phyloP scores from a whole-genome alignment of 2,888 invertebrate species.

The Prosapia bicincta region DNA sequence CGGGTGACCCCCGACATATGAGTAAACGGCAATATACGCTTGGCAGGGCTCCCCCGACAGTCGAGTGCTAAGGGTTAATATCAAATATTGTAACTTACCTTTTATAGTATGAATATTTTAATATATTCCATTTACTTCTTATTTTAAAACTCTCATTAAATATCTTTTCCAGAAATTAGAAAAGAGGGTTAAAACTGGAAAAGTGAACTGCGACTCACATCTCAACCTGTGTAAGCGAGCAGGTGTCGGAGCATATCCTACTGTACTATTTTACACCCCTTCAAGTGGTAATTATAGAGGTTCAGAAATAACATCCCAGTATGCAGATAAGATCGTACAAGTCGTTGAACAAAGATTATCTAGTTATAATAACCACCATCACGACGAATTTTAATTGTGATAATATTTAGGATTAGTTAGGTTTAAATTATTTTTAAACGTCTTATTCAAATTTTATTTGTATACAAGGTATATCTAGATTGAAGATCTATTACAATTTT shows the following conservation, averaged over 20 bases:
- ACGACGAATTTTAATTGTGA: conserved; percentile 24
- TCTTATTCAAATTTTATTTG: no score
- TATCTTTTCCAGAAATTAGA: conserved; percentile 48
- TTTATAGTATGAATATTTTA: no score
- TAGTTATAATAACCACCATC: not conserved
- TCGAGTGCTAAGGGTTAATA: no score
- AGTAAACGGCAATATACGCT: no score
- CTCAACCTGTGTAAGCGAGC: conserved; percentile 52
- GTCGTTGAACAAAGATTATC: conserved; percentile 12
- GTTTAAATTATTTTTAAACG: no score
- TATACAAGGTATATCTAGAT: no score
- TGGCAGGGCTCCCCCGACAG: no score
- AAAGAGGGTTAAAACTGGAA: conserved; percentile 55
- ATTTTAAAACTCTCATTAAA: not conserved
- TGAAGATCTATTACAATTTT: no score
- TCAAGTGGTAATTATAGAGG: conserved; percentile 29
- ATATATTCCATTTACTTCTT: no score
- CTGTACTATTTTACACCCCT: conserved; percentile 52
- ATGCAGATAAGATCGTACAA: conserved; percentile 15
- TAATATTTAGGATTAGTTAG: conserved; percentile 8
- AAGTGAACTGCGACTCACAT: conserved; percentile 62
- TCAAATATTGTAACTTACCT: no score
- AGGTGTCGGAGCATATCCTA: conserved; percentile 57
- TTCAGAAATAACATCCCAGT: conserved; percentile 16
- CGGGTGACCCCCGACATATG: no score